These are phyloP conservation scores for Bacillus rossius DNA, from an alignment of 1,140 invertebrate genomes.

Conservation along the genomic window DNA sequence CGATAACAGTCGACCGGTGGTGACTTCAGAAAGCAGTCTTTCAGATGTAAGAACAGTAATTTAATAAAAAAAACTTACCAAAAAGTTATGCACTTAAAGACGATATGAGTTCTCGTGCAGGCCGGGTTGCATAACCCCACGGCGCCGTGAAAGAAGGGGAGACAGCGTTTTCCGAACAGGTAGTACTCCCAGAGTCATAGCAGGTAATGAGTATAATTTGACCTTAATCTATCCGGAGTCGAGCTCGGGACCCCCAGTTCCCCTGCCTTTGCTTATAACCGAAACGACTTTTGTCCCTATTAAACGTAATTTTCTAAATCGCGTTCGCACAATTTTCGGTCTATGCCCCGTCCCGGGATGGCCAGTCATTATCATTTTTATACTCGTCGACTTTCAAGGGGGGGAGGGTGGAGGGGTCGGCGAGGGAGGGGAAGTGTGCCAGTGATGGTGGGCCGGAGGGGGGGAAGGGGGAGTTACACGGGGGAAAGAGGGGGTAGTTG, in stretches of 20 bases:
- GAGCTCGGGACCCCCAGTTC: background rate
- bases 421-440: background rate
- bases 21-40: no score
- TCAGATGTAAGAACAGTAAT: no score
- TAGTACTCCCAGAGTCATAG: background rate
- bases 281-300: conserved; percentile 5
- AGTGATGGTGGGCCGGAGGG: background rate
- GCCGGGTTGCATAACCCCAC: no score
- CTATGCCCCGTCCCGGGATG: background rate
- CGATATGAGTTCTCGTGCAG: no score
- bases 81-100: no score
- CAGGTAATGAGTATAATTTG: conserved; percentile 7
- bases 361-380: background rate
- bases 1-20: no score
- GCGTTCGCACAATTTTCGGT: conserved; percentile 8
- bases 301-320: conserved; percentile 10
- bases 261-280: background rate
- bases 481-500: background rate
- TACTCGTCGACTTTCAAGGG: background rate
- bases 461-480: background rate
- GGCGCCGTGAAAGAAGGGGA: no score
- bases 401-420: background rate
- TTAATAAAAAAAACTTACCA: no score
- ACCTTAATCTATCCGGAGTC: conserved; percentile 1
- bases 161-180: background rate